Evolutionary conservation across 2,797 vertebrate species (phyloP), one percentile per base, ranked within the genome.

Genomic region (Molossus molossus): DNA sequence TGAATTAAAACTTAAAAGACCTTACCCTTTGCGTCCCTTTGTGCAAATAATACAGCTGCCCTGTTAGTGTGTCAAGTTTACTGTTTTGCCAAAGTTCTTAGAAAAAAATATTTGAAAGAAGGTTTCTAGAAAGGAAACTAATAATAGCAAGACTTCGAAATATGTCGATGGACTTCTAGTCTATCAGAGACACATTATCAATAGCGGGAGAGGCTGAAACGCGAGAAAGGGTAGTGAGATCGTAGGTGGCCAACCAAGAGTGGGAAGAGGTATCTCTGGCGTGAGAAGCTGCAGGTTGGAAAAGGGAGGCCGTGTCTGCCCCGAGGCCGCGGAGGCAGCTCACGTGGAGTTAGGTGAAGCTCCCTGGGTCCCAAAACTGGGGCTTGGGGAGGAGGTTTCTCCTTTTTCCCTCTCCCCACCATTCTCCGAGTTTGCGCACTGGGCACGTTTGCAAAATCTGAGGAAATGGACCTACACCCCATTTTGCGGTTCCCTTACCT

Each of bases 61-160:
- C 45, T 87, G 77, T 87, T 57, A 72, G 72, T 75, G n/a, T 60
- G 57, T 64, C 48, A 58, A 18, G 27, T 76, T 94, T 50, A 75
- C 23, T 62, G 6, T 76, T 77, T 64, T 65, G 40, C 64, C 87
- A 60, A 21, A 65, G 73, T 92, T 91, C 55, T 93, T 69, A 29
- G 1, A 21, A 29, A 60, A 70, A 64, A 64, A 45, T 40, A 86
- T 84, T 75, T 94, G 69, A 94, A 95, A 81, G 67, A 65, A 73
- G 55, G 48, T 85, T 93, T 96, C 90, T 95, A 94, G 79, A 80
- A 94, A 92, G 64, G 75, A 90, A 53, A 57, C 70, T 90, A 95
- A 85, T 90, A 82, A 83, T 92, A 95, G 80, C 88, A 91, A 94
- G 53, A 87, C 50, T 94, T 86, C 18, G 50, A 94, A 89, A 82